These are phyloP conservation scores for Ellobius talpinus DNA, from an alignment of 2,113 vertebrate species.

Conservation along the genomic window DNA sequence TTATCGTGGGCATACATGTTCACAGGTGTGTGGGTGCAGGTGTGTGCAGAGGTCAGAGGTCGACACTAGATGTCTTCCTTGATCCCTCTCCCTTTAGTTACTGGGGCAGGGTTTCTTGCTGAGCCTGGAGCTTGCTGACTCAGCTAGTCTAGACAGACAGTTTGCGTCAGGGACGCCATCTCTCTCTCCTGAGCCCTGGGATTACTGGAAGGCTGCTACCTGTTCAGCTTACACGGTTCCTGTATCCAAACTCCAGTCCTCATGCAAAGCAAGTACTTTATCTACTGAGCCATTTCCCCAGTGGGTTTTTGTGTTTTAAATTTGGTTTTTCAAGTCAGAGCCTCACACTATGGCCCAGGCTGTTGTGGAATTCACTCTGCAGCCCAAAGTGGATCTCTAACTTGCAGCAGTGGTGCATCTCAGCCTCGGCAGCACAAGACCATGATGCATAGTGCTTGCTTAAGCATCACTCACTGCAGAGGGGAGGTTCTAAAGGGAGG, in stretches of 20 bases:
- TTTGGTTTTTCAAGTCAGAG: background rate
- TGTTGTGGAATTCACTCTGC: background rate
- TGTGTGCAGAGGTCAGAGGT: too few relatives aligned
- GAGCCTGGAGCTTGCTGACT: background rate
- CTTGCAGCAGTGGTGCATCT: background rate
- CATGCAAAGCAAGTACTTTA: background rate
- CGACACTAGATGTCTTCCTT: background rate
- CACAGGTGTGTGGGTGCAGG: background rate
- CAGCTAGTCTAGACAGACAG: background rate
- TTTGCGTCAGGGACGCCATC: background rate
- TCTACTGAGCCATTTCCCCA: background rate
- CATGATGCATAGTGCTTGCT: background rate
- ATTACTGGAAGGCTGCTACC: background rate
- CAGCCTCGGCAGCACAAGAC: background rate
- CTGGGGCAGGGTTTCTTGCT: background rate
- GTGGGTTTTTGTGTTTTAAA: background rate
- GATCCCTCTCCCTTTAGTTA: background rate
- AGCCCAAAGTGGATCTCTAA: background rate
- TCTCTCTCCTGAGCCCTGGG: background rate
- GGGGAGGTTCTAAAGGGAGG: background rate
- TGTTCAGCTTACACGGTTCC: background rate
- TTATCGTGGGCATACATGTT: background rate
- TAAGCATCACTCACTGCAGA: background rate
- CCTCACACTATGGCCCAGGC: background rate
- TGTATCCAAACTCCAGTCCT: background rate